Base-by-base conservation (phyloP, 1,140 invertebrate species). In the Hestina assimilis region DNA sequence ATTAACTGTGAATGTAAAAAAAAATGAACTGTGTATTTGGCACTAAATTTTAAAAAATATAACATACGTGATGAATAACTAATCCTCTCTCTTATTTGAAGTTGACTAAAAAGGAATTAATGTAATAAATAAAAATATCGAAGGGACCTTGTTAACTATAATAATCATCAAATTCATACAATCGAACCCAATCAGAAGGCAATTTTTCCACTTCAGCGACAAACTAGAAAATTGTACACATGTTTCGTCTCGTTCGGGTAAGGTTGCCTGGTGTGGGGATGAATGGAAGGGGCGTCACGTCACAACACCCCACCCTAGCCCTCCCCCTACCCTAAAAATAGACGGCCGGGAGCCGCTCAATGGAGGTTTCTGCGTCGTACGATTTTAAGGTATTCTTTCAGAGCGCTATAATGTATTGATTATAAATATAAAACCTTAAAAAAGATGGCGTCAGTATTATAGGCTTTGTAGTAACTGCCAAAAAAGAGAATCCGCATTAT, bases 311-410 rank as follows among this genome's bases (percentile, higher is more conserved):
- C 26, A 28, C 43, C 54, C 54, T 40, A 41, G 28, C 50, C 64
- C 63, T 57, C 75, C 65, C 64, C 28, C 54, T 35, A 56, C 68
- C 70, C 78, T 78, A 75, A 79, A 82, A 83, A 83, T 83, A 83
- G 80, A 75, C 47, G 66, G 67, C 75, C 75, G 75, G 78, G 76
- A 71, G 55, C 29, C 69, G 69, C 73, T 82, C 77, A 82, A 83
- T 83, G 76, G 58, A 73, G 63, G 59, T 53, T n/a, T 50, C 21
- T 43, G 19, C 50, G 48, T 48, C 15, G 8, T 14, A 19, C 17
- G 33, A 17, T 12, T n/a, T 31, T n/a, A 31, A 31, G n/a, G 9
- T 2, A 38, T 8, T 8, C 3, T 19, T 38, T 11, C n/a, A 17
- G 17, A 17, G 33, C 19, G 9, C 11, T 12, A 12, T 38, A 38